These are phyloP conservation scores for Clarias laeviceps DNA, from an alignment of 2,797 vertebrate genomes.

Conservation along the genomic window DNA sequence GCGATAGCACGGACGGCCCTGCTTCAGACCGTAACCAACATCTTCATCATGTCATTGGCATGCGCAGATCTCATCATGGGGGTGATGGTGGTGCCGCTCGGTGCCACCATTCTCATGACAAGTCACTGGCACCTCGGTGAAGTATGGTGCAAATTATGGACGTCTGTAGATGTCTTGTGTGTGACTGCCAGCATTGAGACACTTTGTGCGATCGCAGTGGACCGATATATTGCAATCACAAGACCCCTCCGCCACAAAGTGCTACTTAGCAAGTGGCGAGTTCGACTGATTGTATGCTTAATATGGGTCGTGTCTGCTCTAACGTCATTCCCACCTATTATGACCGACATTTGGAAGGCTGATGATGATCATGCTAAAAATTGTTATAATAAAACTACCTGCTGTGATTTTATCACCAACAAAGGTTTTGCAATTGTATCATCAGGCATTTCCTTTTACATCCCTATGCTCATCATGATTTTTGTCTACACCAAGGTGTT, in stretches of 20 bases:
- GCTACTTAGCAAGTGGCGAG: slow-evolving; percentile 86
- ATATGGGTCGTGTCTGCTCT: slow-evolving; percentile 90
- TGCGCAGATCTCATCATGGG: slow-evolving; percentile 95
- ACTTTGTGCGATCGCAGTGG: slow-evolving; percentile 90
- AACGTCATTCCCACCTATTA: slow-evolving; percentile 92
- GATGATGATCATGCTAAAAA: slow-evolving; percentile 49
- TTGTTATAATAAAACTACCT: slow-evolving; percentile 74
- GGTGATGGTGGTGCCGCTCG: slow-evolving; percentile 88
- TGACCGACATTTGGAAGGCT: slow-evolving; percentile 82
- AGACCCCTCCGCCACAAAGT: slow-evolving; percentile 85
- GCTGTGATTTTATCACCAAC: slow-evolving; percentile 92
- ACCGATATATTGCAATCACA: slow-evolving; percentile 91
- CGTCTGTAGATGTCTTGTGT: slow-evolving; percentile 91
- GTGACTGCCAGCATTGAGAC: slow-evolving; percentile 98
- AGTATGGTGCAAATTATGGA: slow-evolving; percentile 86
- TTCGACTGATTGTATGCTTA: slow-evolving; percentile 83
- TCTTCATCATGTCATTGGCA: slow-evolving; percentile 93
- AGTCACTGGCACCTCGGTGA: slow-evolving; percentile 81
- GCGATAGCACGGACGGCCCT: slow-evolving; percentile 85
- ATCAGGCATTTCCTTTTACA: slow-evolving; percentile 93
- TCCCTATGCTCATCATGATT: slow-evolving; percentile 92
- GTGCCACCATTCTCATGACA: slow-evolving; percentile 82
- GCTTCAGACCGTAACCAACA: slow-evolving; percentile 92
- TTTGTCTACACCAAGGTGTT: slow-evolving; percentile 91
- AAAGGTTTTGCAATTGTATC: slow-evolving; percentile 82